A percentile compares a stretch with the other conserved stretches of the same genome.
Conservation (phyloP, 1,140 invertebrate species). For the Ceratitis capitata region DNA sequence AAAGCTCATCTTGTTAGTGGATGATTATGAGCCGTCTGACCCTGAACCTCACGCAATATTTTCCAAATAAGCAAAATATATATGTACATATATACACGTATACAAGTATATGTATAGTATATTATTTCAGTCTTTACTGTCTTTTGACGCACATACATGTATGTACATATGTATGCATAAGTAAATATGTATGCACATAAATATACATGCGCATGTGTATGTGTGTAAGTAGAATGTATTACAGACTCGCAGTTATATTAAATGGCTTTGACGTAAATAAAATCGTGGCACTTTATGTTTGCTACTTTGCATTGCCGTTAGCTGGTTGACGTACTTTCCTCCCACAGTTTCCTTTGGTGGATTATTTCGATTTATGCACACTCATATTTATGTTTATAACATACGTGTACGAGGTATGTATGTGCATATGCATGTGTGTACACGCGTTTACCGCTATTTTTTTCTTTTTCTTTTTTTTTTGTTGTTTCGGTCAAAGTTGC, state of each 20-base stretch:
- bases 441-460: not conserved
- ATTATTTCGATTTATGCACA: not conserved
- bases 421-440: not conserved
- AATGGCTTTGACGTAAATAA: not conserved
- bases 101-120: not conserved
- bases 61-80: not conserved
- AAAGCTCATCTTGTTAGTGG: too few relatives aligned
- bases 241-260: not conserved
- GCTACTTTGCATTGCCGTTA: not conserved
- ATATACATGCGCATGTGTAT: not conserved
- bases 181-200: not conserved
- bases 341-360: not conserved
- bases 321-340: not conserved
- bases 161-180: not conserved
- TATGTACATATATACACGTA: not conserved
- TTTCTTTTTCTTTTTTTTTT: not conserved
- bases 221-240: not conserved
- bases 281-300: not conserved
- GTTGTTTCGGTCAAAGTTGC: not conserved
- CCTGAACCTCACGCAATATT: not conserved
- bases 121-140: not conserved
- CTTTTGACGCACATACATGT: not conserved
- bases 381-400: not conserved
- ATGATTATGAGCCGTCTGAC: too few relatives aligned
- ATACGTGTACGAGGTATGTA: not conserved